Evolutionary conservation across 2,113 vertebrate species (phyloP).

Genomic region (Trichomycterus rosablanca): DNA sequence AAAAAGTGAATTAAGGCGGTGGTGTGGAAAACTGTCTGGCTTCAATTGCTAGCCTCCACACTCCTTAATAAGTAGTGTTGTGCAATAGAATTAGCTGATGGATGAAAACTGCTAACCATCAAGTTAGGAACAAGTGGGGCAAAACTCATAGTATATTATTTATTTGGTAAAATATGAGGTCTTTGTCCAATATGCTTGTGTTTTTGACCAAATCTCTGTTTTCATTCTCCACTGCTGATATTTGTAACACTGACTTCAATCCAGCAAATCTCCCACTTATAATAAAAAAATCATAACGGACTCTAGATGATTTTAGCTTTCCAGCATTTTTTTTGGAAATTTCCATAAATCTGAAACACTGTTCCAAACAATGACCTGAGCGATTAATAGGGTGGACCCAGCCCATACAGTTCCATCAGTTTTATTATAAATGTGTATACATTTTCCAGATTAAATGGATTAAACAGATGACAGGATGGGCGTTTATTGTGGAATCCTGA

Average conservation of each 20-base stretch:
- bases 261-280: not conserved
- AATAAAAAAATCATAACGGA: not conserved
- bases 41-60: too few species aligned
- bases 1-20: too few species aligned
- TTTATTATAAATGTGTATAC: not conserved
- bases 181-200: too few species aligned
- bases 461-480: not conserved
- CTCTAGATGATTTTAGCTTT: not conserved
- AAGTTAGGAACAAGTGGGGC: too few species aligned
- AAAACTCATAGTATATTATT: too few species aligned
- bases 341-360: conserved; percentile 9
- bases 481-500: conserved; percentile 28
- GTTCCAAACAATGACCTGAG: not conserved
- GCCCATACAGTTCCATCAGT: conserved; percentile 11
- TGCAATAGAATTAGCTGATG: too few species aligned
- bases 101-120: too few species aligned
- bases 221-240: not conserved
- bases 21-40: too few species aligned
- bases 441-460: conserved; percentile 12
- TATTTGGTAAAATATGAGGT: too few species aligned
- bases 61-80: too few species aligned
- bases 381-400: not conserved
- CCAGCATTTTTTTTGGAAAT: conserved; percentile 1
- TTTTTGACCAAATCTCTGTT: too few species aligned
- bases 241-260: not conserved